Evolutionary conservation across 23 tunicate genomes (phyloP), one percentile per base, ranked within the genome.

Genomic region (Botrylloides violaceus): DNA sequence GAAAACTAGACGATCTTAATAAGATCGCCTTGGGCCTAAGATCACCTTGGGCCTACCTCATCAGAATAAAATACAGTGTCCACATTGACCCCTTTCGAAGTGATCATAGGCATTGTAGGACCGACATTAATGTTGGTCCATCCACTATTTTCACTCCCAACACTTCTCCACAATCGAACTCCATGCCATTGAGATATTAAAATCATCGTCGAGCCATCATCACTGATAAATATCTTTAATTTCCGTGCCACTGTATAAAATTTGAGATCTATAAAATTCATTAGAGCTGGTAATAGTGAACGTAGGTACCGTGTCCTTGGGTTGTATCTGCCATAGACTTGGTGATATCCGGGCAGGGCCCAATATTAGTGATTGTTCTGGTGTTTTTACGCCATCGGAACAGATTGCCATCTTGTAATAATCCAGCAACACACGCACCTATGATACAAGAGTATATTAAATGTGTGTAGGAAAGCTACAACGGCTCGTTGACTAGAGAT

Each of bases 391-490:
- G 58, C 90, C 90, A 83, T 66, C 82, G 61, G 12, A 90, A 30
- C 19, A 90, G 43, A 24, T 70, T 37, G 4, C 97, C 97, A 68
- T 70, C 58, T 15, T 50, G 53, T n/a, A 83, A 68, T 2, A 85
- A 27, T 48, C 79, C 85, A 34, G 83, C 83, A 60, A 83, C 76
- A 73, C 59, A 83, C 73, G 66, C 82, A 48, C 97, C 97, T 90
- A 57, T 19, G n/a, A n/a, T n/a, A n/a, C n/a, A n/a, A n/a, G n/a
- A n/a, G n/a, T n/a, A n/a, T n/a, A n/a, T n/a, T n/a, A n/a, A n/a
- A n/a, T n/a, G n/a, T n/a, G n/a, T n/a, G n/a, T n/a, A n/a, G n/a
- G n/a, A n/a, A n/a, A n/a, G n/a, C n/a, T n/a, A n/a, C n/a, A n/a
- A n/a, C n/a, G n/a, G n/a, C n/a, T n/a, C n/a, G n/a, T n/a, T n/a